These are phyloP conservation scores for Caenorhabditis sp. DNA, from an alignment of 2,888 invertebrate genomes.

Conservation along the genomic window DNA sequence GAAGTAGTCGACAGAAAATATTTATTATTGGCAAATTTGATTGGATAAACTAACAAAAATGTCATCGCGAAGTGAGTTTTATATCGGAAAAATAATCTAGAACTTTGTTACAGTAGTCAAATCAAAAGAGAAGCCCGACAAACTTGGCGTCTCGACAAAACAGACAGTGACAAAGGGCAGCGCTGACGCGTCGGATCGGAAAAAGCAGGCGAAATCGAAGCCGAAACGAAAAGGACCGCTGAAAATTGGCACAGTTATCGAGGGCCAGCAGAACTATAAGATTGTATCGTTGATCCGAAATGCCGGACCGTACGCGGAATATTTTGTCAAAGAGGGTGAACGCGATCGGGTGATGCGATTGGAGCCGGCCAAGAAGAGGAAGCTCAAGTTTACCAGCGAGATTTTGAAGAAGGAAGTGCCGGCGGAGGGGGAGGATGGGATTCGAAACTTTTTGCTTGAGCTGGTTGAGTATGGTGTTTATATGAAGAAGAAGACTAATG, in stretches of 20 bases:
- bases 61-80: too few relatives aligned
- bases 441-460: not conserved
- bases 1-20: too few relatives aligned
- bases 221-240: not conserved
- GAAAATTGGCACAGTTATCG: not conserved
- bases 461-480: not conserved
- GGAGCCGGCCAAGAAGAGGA: not conserved
- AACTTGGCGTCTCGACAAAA: too few relatives aligned
- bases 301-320: not conserved
- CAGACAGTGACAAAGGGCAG: too few relatives aligned
- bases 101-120: too few relatives aligned
- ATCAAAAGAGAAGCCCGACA: too few relatives aligned
- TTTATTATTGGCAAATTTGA: too few relatives aligned
- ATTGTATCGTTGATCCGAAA: not conserved
- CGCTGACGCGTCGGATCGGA: not conserved
- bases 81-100: too few relatives aligned
- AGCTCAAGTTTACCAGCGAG: not conserved
- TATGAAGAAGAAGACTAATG: not conserved
- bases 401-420: not conserved
- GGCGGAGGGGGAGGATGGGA: not conserved
- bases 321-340: not conserved
- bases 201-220: not conserved
- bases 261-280: not conserved
- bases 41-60: too few relatives aligned
- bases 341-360: not conserved